Percentiles rank a stretch among this genome's conserved stretches.
phyloP scores from a whole-genome alignment of 2,888 invertebrate species.

The Chymomyza fuscimana region DNA sequence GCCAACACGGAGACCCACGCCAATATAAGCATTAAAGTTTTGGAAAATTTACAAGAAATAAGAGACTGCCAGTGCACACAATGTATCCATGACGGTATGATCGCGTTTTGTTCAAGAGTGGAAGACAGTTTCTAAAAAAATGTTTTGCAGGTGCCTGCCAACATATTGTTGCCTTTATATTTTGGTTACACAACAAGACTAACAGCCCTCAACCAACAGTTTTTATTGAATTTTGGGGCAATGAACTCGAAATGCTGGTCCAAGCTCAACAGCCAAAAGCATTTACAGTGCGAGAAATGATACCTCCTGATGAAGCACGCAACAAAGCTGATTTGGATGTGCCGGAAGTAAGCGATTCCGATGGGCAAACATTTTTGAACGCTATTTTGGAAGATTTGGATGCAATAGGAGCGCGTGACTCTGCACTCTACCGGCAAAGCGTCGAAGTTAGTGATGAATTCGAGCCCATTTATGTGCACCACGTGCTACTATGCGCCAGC shows the following conservation, averaged over 20 bases:
- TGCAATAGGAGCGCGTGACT: constrained; percentile 70
- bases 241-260: constrained; percentile 67
- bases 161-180: constrained; percentile 74
- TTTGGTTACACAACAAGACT: constrained; percentile 76
- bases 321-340: constrained; percentile 67
- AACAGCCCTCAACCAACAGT: constrained; percentile 56
- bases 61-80: constrained; percentile 67
- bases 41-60: constrained; percentile 60
- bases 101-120: neutral
- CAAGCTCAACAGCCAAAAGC: constrained; percentile 61
- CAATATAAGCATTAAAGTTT: constrained; percentile 65
- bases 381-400: constrained; percentile 76
- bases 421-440: constrained; percentile 76
- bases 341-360: constrained; percentile 53
- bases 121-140: neutral
- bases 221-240: constrained; percentile 75
- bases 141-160: constrained; percentile 62
- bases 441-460: constrained; percentile 76
- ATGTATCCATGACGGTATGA: constrained; percentile 60
- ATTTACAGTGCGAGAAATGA: constrained; percentile 72
- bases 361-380: constrained; percentile 70
- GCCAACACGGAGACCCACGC: constrained; percentile 64
- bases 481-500: constrained; percentile 71
- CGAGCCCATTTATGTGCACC: constrained; percentile 76
- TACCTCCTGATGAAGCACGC: constrained; percentile 67